Evolutionary conservation across 2,797 vertebrate species (phyloP).

Genomic region (Manis pentadactyla): DNA sequence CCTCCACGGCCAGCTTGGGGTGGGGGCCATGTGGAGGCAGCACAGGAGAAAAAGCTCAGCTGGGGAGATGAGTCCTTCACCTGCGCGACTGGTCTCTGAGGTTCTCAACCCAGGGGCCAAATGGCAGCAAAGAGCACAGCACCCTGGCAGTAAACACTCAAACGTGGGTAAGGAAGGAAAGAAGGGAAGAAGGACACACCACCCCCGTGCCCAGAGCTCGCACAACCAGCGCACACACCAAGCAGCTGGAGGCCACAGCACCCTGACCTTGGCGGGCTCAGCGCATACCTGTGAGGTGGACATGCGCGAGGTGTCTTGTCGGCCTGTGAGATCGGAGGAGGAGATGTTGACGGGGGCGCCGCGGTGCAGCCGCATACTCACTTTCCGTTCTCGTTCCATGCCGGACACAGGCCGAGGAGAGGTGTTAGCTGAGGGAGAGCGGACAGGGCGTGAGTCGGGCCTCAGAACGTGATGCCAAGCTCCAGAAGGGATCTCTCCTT

Average conservation of each 20-base stretch:
- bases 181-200: not conserved
- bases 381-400: slow-evolving; percentile 96
- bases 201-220: not conserved
- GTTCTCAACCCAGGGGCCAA: not conserved
- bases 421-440: slow-evolving; percentile 90
- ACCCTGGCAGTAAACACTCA: not conserved
- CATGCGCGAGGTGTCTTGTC: slow-evolving; percentile 97
- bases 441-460: not conserved
- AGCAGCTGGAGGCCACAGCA: not conserved
- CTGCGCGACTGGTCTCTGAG: not conserved
- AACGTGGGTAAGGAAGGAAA: not conserved
- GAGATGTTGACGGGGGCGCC: slow-evolving; percentile 96
- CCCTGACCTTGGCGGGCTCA: fast-evolving
- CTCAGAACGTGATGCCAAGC: not conserved
- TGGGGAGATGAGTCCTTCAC: not conserved
- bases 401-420: slow-evolving; percentile 94
- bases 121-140: fast-evolving
- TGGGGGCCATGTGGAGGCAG: not conserved
- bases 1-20: not conserved
- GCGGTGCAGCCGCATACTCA: slow-evolving; percentile 97
- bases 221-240: not conserved
- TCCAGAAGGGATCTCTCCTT: too few relatives aligned
- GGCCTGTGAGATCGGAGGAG: slow-evolving; percentile 95
- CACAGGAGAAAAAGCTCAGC: not conserved
- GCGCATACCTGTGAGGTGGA: slow-evolving; percentile 94